These are phyloP conservation scores for Fregetta grallaria DNA, from an alignment of 2,113 vertebrate genomes.

Conservation along the genomic window DNA sequence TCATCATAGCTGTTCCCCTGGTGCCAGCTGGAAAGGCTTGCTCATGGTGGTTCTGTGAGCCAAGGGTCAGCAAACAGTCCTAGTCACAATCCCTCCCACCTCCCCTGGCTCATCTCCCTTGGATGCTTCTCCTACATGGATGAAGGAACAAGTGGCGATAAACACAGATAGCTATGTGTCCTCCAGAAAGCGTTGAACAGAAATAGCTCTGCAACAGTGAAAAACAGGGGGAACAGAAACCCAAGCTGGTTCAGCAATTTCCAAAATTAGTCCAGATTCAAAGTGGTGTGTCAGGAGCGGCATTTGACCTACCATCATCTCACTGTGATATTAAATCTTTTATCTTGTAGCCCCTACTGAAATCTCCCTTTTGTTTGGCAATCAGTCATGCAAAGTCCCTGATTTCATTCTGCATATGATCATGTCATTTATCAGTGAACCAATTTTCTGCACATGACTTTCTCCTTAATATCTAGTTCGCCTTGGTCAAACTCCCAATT, in stretches of 20 bases:
- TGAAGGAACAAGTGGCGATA: background rate
- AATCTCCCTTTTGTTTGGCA: background rate
- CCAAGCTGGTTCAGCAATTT: background rate
- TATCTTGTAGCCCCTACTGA: background rate
- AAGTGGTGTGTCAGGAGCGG: background rate
- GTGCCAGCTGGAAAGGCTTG: background rate
- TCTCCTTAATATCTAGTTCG: background rate
- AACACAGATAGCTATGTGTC: background rate
- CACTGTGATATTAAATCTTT: background rate
- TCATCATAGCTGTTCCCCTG: background rate
- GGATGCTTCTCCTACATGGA: background rate
- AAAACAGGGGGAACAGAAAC: background rate
- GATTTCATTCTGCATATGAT: background rate
- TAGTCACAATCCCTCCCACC: background rate
- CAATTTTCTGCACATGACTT: background rate
- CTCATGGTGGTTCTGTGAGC: background rate
- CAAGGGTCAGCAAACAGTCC: background rate
- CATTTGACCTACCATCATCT: background rate
- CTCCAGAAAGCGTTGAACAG: background rate
- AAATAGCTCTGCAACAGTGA: background rate
- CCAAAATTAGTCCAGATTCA: background rate
- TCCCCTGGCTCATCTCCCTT: background rate
- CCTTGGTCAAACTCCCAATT: background rate
- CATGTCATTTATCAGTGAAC: background rate
- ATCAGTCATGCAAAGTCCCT: background rate